A percentile compares a stretch with the other conserved stretches of the same genome.
Conservation (phyloP, 2,888 invertebrate species). For the Augiades crinisus region DNA sequence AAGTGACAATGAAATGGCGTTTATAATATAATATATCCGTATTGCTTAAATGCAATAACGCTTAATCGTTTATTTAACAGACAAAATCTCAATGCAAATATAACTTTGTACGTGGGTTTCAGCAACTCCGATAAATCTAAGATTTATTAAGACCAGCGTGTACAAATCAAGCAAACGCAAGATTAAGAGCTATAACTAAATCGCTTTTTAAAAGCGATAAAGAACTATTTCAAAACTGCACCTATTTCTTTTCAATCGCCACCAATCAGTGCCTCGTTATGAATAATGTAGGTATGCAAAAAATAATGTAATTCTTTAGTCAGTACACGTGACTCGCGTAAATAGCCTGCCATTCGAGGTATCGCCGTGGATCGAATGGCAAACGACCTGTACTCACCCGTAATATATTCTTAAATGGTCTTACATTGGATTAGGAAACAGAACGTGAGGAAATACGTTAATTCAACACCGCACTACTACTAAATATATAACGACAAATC, state of each 20-base stretch:
- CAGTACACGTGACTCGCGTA: conserved; percentile 61
- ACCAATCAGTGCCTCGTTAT: conserved; percentile 37
- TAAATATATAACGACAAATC: conserved; percentile 10
- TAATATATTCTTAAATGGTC: conserved; percentile 27
- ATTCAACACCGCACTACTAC: conserved; percentile 15
- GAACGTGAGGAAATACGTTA: conserved; percentile 23
- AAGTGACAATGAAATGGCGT: too few species aligned
- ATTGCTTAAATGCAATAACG: too few species aligned
- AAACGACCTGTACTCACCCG: conserved; percentile 36
- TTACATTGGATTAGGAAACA: conserved; percentile 30
- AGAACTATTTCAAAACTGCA: background rate
- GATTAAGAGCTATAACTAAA: too few species aligned
- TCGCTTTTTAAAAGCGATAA: too few species aligned
- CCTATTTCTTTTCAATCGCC: background rate
- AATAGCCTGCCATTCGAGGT: conserved; percentile 54
- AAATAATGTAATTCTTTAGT: conserved; percentile 59
- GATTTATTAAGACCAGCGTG: too few species aligned
- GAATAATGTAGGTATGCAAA: conserved; percentile 72
- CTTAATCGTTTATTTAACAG: too few species aligned
- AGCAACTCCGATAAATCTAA: too few species aligned
- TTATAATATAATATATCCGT: too few species aligned
- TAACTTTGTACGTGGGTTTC: too few species aligned
- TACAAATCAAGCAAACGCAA: too few species aligned
- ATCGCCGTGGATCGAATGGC: conserved; percentile 53
- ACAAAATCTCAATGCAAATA: too few species aligned